Base-by-base conservation (phyloP, 2,888 invertebrate species). In the Allophyes oxyacanthae region DNA sequence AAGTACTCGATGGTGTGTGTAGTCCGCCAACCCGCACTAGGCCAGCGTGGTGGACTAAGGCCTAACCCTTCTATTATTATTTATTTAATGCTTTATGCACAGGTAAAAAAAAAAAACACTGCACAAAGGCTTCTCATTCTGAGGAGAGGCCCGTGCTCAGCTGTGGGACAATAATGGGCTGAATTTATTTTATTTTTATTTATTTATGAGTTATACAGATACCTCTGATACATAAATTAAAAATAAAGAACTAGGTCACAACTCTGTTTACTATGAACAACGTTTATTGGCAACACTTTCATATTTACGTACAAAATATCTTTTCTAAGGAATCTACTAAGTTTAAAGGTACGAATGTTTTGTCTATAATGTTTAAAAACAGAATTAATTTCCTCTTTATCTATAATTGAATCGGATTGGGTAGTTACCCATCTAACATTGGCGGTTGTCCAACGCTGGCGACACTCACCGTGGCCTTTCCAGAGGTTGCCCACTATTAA, bases 401-500 rank as follows among this genome's bases (percentile, higher is more conserved):
- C 53, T 79, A 62, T 82, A 71, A 77, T 72, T 71, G 77, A 75
- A 77, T 77, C 64, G 72, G 69, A 81, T 81, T 63, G 75, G 60
- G 76, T 77, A 73, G 75, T 80, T 70, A 75, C 69, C 60, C 42
- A 48, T 81, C 82, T 74, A 81, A 77, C 64, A 70, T 85, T 92
- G 92, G 92, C 90, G 43, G 14, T 49, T 60, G 41, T 88, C 92
- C 92, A 93, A 89, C 70, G 52, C 77, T 74, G 79, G 85, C 85
- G 91, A 91, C 91, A 90, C 83, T 86, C 86, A 82, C 84, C 85
- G 65, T 88, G 92, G 90, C 92, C 92, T 89, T 89, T 81, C 60
- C 65, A 78, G 84, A 89, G 90, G 92, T 87, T 89, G 89, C 25
- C 87, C 88, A 86, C 89, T 90, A 88, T 87, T 85, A 85, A 87